Percentiles rank a stretch among this genome's conserved stretches.
Evolutionary conservation across 1,140 invertebrate genomes (phyloP).

Genomic region (Triops longicaudatus): DNA sequence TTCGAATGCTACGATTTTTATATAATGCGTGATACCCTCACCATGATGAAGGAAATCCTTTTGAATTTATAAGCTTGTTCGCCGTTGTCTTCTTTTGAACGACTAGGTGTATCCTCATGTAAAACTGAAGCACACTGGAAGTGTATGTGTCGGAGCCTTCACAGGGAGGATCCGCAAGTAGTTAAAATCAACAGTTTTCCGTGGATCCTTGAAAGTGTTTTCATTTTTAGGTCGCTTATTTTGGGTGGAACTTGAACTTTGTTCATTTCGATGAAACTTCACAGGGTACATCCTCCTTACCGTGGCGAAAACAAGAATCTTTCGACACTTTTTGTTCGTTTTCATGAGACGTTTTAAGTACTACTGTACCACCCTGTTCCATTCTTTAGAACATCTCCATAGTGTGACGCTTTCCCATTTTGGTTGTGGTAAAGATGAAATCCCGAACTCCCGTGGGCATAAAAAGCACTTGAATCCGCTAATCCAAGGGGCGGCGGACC

Average conservation of each 20-base stretch:
- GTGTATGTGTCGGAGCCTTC: neutral
- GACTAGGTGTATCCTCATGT: conserved; percentile 6
- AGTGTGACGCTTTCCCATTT: conserved; percentile 51
- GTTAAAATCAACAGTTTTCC: neutral
- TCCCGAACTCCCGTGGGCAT: conserved; percentile 62
- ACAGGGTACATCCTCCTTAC: neutral
- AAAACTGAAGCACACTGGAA: neutral
- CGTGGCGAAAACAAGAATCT: neutral
- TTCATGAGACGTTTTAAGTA: neutral
- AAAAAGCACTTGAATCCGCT: conserved; percentile 71
- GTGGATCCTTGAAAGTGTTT: neutral
- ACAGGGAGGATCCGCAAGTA: neutral
- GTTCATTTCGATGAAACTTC: neutral
- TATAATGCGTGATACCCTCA: neutral
- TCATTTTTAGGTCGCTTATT: neutral
- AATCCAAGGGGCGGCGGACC: conserved; percentile 39
- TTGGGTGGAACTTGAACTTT: too few species aligned
- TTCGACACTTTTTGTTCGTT: neutral
- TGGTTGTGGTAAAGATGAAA: conserved; percentile 78
- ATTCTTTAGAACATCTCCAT: conserved; percentile 42
- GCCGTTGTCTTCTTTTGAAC: neutral
- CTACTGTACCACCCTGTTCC: neutral
- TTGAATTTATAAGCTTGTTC: neutral
- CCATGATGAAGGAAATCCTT: neutral
- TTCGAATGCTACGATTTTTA: neutral